Conservation (phyloP, 2,888 invertebrate genomes). For the Chesias legatella region DNA sequence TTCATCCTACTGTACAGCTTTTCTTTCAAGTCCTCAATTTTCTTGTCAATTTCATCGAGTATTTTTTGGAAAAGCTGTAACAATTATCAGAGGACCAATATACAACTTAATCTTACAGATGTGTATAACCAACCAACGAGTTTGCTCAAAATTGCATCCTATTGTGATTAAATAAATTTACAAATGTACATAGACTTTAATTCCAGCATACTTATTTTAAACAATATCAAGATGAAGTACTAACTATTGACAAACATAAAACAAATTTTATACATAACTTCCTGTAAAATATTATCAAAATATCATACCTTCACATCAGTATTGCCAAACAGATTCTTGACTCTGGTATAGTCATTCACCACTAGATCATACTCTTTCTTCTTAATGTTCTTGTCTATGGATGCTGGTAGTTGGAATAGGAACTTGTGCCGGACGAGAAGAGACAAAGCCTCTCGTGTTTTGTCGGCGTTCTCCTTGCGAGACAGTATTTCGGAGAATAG, state of each 20-base stretch:
- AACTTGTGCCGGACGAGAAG: slow-evolving; percentile 96
- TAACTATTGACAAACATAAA: no score
- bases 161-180: no score
- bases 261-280: no score
- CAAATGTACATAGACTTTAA: no score
- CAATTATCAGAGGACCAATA: no score
- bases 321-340: slow-evolving; percentile 96
- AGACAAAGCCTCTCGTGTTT: slow-evolving; percentile 95
- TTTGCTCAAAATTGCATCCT: no score
- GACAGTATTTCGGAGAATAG: slow-evolving; percentile 95
- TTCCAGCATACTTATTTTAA: no score
- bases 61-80: slow-evolving; percentile 90
- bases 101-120: no score
- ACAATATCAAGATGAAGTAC: no score
- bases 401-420: slow-evolving; percentile 96
- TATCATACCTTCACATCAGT: slow-evolving; percentile 88
- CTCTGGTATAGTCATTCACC: slow-evolving; percentile 97
- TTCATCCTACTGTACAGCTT: slow-evolving; percentile 91
- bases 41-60: slow-evolving; percentile 93
- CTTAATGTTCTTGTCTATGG: slow-evolving; percentile 95
- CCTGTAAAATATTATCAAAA: no score
- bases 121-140: no score
- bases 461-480: slow-evolving; percentile 96
- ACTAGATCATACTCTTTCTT: slow-evolving; percentile 98
- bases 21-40: slow-evolving; percentile 89